Percentiles rank a stretch among this genome's conserved stretches.
Conservation (phyloP, 2,797 vertebrate species). For the Antrozous pallidus region DNA sequence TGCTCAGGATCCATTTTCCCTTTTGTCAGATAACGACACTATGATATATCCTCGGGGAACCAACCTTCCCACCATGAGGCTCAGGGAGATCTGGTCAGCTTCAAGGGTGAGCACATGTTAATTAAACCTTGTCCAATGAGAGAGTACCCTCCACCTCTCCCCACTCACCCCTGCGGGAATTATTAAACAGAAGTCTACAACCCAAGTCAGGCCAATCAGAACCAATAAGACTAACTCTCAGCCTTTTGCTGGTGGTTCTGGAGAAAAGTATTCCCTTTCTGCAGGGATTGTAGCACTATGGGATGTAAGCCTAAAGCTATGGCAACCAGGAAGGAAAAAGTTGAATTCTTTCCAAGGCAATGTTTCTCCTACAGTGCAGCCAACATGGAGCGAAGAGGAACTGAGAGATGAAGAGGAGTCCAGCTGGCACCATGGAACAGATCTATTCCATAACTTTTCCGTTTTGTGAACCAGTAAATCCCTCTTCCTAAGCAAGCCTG, state of each 20-base stretch:
- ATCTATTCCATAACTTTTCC: not conserved
- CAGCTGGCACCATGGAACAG: not conserved
- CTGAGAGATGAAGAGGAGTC: not conserved
- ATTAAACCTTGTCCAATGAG: not conserved
- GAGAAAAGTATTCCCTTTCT: not conserved
- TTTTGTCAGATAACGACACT: not conserved
- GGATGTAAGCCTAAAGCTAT: not conserved
- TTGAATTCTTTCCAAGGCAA: not conserved
- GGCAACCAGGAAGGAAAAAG: not conserved
- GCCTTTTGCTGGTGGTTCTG: not conserved
- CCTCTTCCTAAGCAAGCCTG: not conserved
- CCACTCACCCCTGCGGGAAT: not conserved
- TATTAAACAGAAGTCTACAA: not conserved
- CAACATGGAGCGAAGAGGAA: not conserved
- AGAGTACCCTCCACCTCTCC: not conserved
- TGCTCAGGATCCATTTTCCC: not conserved
- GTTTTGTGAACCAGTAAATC: not conserved
- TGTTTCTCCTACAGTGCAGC: not conserved
- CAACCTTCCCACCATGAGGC: not conserved
- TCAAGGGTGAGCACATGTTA: not conserved
- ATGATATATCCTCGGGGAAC: not conserved
- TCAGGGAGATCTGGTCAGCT: not conserved
- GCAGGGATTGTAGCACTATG: too few relatives aligned
- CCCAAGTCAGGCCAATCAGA: not conserved
- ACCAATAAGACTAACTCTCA: not conserved